A percentile compares a stretch with the other conserved stretches of the same genome.
These are phyloP conservation scores for Murina feae DNA, from an alignment of 2,113 vertebrate species.

Conservation along the genomic window DNA sequence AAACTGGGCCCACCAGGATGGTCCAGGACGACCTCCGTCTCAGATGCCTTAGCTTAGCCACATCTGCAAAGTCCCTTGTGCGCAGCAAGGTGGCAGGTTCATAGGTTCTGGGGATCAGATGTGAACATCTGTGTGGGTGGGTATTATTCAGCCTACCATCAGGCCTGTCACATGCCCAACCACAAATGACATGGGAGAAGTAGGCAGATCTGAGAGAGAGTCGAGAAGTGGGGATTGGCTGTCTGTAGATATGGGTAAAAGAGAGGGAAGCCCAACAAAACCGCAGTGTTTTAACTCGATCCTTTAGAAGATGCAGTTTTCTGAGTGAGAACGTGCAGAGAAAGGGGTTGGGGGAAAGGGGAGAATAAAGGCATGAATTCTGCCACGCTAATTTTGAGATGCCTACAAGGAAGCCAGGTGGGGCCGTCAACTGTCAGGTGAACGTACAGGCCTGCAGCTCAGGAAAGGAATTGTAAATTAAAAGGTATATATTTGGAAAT, in stretches of 20 bases:
- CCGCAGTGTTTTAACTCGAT: not conserved
- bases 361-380: not conserved
- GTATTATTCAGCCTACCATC: not conserved
- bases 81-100: not conserved
- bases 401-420: not conserved
- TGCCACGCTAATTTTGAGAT: not conserved
- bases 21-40: not conserved
- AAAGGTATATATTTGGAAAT: conserved; percentile 12
- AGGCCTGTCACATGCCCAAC: not conserved
- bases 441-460: not conserved
- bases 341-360: not conserved
- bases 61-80: not conserved
- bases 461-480: not conserved
- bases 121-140: not conserved
- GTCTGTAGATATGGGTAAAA: not conserved
- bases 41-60: not conserved
- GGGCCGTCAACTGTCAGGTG: not conserved
- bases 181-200: not conserved
- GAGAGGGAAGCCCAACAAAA: not conserved
- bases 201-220: not conserved
- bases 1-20: not conserved
- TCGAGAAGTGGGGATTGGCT: not conserved
- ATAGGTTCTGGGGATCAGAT: not conserved
- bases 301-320: not conserved
- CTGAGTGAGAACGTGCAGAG: not conserved